Percentiles rank a stretch among this genome's conserved stretches.
Evolutionary conservation across 2,888 invertebrate species (phyloP).

Genomic region (Lymantria dispar): DNA sequence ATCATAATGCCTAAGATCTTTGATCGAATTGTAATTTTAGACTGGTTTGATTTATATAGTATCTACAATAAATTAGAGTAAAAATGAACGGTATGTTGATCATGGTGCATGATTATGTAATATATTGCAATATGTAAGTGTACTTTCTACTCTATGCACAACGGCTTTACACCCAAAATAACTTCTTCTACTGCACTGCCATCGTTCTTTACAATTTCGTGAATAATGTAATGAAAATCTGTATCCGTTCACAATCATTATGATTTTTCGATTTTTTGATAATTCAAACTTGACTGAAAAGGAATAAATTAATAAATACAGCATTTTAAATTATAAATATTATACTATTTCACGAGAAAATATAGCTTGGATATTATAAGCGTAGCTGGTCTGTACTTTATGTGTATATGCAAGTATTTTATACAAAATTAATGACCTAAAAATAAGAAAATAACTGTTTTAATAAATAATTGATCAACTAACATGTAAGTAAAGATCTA

Average conservation of each 20-base stretch:
- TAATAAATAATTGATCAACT: too few relatives aligned
- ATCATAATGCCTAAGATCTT: not conserved
- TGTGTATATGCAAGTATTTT: too few relatives aligned
- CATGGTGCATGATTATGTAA: conserved; percentile 50
- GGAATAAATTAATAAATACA: not conserved
- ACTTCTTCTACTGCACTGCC: conserved; percentile 61
- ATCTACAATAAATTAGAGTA: not conserved
- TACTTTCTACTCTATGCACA: conserved; percentile 43
- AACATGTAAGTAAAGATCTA: too few relatives aligned
- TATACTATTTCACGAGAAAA: too few relatives aligned
- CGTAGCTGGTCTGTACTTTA: too few relatives aligned
- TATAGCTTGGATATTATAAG: too few relatives aligned
- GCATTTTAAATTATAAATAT: too few relatives aligned
- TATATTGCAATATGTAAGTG: conserved; percentile 37
- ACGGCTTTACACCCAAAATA: conserved; percentile 61
- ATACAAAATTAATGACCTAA: too few relatives aligned
- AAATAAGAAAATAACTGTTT: too few relatives aligned
- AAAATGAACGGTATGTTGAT: not conserved
- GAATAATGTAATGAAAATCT: conserved; percentile 56
- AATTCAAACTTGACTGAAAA: conserved; percentile 31
- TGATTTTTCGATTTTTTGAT: conserved; percentile 44
- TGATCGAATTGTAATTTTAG: not conserved
- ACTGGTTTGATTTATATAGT: not conserved
- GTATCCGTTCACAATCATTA: conserved; percentile 56
- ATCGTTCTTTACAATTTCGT: conserved; percentile 48